phyloP scores from a whole-genome alignment of 2,888 invertebrate genomes.

The Lomographa bimaculata region DNA sequence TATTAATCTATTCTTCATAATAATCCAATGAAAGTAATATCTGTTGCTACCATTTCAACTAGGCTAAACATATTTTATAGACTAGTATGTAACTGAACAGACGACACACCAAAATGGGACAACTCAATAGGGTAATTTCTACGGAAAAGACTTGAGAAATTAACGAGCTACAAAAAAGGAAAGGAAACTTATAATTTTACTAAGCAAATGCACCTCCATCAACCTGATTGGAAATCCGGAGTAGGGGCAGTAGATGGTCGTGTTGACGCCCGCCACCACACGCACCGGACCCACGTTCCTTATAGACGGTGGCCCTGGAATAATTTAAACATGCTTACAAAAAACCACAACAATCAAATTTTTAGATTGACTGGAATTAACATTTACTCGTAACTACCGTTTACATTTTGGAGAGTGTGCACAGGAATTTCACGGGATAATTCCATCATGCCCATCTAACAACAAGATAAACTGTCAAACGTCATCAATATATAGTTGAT shows the following conservation, averaged over 20 bases:
- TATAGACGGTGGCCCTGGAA: constrained; percentile 88
- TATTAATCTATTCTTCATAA: too few relatives aligned
- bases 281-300: constrained; percentile 88
- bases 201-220: constrained; percentile 83
- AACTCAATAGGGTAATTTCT: constrained; percentile 14
- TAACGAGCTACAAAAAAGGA: constrained; percentile 24
- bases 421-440: too few relatives aligned
- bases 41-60: constrained; percentile 5
- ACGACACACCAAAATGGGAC: constrained; percentile 6
- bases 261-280: constrained; percentile 91
- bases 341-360: too few relatives aligned
- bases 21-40: too few relatives aligned
- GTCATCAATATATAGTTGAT: too few relatives aligned
- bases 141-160: constrained; percentile 11
- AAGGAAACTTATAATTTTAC: constrained; percentile 79
- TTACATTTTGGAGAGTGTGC: too few relatives aligned
- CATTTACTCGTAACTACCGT: too few relatives aligned
- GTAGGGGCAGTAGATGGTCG: constrained; percentile 92
- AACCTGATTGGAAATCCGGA: constrained; percentile 92
- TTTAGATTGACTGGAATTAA: too few relatives aligned
- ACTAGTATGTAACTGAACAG: background rate
- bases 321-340: too few relatives aligned
- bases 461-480: too few relatives aligned
- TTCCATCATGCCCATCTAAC: too few relatives aligned
- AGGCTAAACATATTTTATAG: too few relatives aligned